Evolutionary conservation across 2,113 vertebrate genomes (phyloP).

Genomic region (Indicator maculatus): DNA sequence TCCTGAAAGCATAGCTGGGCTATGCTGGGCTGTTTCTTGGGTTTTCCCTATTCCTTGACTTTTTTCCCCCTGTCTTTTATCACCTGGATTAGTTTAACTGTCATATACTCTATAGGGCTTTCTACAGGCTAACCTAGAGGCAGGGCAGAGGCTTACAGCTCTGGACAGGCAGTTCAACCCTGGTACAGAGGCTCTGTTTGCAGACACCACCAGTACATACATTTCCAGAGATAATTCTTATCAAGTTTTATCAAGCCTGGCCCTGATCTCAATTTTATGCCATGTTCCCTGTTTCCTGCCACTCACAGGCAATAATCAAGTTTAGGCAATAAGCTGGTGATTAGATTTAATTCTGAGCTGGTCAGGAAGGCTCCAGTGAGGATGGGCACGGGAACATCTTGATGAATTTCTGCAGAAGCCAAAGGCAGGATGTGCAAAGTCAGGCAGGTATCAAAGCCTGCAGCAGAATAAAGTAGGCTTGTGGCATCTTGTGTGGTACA

Average conservation of each 20-base stretch:
- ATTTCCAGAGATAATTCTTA: slow-evolving; percentile 9
- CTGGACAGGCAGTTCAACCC: neutral
- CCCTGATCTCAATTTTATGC: neutral
- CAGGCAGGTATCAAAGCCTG: neutral
- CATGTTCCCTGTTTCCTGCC: neutral
- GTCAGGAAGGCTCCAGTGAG: neutral
- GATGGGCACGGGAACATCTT: neutral
- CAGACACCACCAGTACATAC: neutral
- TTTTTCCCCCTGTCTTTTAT: neutral
- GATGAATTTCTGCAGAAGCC: neutral
- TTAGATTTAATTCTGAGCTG: neutral
- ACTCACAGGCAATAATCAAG: neutral
- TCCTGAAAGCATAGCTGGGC: neutral
- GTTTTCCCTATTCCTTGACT: neutral
- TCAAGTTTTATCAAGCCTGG: neutral
- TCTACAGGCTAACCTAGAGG: neutral
- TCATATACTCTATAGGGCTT: neutral
- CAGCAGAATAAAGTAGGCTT: neutral
- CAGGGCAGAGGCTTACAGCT: neutral
- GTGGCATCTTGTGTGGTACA: neutral
- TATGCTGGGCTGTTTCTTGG: neutral
- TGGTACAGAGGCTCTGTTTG: neutral
- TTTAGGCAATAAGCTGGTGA: neutral
- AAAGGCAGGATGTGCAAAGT: neutral
- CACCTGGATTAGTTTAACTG: neutral